Percentiles rank a stretch among this genome's conserved stretches.
Evolutionary conservation across 1,140 invertebrate genomes (phyloP).

Genomic region (Ceratitis capitata): DNA sequence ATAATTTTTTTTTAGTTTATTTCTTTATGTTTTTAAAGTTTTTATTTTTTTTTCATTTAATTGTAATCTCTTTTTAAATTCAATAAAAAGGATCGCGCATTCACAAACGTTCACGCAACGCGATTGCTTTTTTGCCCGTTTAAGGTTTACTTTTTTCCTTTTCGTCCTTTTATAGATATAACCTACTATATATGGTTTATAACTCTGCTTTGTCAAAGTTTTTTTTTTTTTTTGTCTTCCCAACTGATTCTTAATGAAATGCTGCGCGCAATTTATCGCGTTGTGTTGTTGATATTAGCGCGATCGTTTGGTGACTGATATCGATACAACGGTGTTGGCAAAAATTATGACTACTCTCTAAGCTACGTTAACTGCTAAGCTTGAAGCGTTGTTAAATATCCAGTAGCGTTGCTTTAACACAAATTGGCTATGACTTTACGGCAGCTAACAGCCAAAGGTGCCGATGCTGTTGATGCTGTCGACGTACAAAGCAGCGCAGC

Average conservation of each 20-base stretch:
- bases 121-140: not conserved
- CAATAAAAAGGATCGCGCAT: not conserved
- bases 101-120: not conserved
- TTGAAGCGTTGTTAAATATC: not conserved
- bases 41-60: not conserved
- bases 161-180: not conserved
- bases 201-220: too few relatives aligned
- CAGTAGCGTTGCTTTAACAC: not conserved
- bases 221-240: not conserved
- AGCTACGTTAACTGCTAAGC: not conserved
- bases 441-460: not conserved
- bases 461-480: too few relatives aligned
- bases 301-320: constrained; percentile 17
- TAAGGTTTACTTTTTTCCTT: too few relatives aligned
- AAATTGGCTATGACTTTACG: not conserved
- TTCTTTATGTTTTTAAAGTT: too few relatives aligned
- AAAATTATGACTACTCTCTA: constrained; percentile 27
- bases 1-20: not conserved
- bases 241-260: not conserved
- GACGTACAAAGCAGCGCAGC: too few relatives aligned
- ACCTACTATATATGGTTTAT: not conserved
- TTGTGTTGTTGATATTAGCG: not conserved
- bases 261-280: not conserved
- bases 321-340: not conserved
- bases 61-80: not conserved